Percentiles rank a stretch among this genome's conserved stretches.
Evolutionary conservation across 2,797 vertebrate genomes (phyloP).

Genomic region (Sandelia bainsii): DNA sequence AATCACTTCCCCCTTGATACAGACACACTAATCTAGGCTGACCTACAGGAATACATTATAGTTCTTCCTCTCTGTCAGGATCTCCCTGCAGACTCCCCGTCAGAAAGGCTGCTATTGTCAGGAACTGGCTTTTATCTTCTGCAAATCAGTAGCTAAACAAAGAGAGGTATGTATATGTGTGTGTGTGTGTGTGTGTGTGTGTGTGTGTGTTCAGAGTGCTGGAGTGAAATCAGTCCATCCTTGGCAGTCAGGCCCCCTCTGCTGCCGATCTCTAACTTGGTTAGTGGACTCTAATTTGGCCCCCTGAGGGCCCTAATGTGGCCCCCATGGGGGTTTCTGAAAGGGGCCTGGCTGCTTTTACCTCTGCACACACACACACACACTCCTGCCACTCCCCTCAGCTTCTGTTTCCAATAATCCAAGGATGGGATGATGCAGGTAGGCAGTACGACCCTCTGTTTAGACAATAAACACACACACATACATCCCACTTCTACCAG

Average conservation of each 20-base stretch:
- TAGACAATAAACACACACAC: slow-evolving; percentile 47
- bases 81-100: slow-evolving; percentile 64
- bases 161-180: slow-evolving; percentile 48
- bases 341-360: slow-evolving; percentile 63
- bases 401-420: slow-evolving; percentile 72
- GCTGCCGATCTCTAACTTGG: slow-evolving; percentile 77
- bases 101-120: slow-evolving; percentile 69
- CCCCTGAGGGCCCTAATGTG: slow-evolving; percentile 76
- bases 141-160: slow-evolving; percentile 76
- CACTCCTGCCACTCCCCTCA: slow-evolving; percentile 39
- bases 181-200: slow-evolving; percentile 43
- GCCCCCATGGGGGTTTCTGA: slow-evolving; percentile 58
- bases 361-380: slow-evolving; percentile 32
- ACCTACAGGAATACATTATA: slow-evolving; percentile 71
- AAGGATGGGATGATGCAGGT: slow-evolving; percentile 61
- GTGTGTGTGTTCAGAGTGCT: slow-evolving; percentile 34
- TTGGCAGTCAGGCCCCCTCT: slow-evolving; percentile 74
- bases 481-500: slow-evolving; percentile 40
- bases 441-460: slow-evolving; percentile 35
- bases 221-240: slow-evolving; percentile 69
- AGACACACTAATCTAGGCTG: slow-evolving; percentile 50
- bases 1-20: slow-evolving; percentile 49
- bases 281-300: slow-evolving; percentile 84
- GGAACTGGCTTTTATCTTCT: slow-evolving; percentile 79
- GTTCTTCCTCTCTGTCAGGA: slow-evolving; percentile 54